Evolutionary conservation across 53 echinoderm and acorn worm genomes (phyloP).

Genomic region (Glandiceps talaboti): DNA sequence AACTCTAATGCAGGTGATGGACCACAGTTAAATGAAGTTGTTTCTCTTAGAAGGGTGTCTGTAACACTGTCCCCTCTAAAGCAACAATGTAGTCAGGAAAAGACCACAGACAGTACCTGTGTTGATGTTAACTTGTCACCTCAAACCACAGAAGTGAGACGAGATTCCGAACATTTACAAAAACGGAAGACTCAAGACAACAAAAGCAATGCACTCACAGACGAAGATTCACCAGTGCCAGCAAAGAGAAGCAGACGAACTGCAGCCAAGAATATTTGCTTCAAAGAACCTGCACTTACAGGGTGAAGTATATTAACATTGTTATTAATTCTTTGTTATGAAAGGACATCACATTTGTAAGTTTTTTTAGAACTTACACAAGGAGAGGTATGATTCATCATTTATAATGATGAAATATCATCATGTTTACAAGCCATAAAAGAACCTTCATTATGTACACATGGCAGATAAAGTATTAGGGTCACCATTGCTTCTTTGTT

Average conservation of each 20-base stretch:
- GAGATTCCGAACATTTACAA: not conserved
- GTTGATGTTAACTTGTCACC: too few species aligned
- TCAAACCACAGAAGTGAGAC: not conserved
- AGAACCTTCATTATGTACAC: too few species aligned
- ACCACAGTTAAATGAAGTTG: not conserved
- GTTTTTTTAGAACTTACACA: too few species aligned
- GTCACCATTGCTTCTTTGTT: too few species aligned
- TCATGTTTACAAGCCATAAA: too few species aligned
- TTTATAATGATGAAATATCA: too few species aligned
- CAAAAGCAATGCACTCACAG: not conserved
- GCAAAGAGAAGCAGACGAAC: not conserved
- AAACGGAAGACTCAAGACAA: not conserved
- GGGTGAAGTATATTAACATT: not conserved
- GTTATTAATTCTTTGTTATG: too few species aligned
- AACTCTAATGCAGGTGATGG: not conserved
- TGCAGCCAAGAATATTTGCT: not conserved
- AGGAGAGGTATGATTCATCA: too few species aligned
- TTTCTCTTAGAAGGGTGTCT: not conserved
- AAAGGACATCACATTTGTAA: too few species aligned
- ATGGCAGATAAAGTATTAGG: too few species aligned
- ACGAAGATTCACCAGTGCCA: not conserved
- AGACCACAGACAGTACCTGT: too few species aligned
- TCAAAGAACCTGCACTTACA: not conserved
- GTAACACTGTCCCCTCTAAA: not conserved
- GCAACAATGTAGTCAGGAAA: not conserved